These are phyloP conservation scores for Darevskia nairensis DNA, from an alignment of 2,797 vertebrate species.

Conservation along the genomic window DNA sequence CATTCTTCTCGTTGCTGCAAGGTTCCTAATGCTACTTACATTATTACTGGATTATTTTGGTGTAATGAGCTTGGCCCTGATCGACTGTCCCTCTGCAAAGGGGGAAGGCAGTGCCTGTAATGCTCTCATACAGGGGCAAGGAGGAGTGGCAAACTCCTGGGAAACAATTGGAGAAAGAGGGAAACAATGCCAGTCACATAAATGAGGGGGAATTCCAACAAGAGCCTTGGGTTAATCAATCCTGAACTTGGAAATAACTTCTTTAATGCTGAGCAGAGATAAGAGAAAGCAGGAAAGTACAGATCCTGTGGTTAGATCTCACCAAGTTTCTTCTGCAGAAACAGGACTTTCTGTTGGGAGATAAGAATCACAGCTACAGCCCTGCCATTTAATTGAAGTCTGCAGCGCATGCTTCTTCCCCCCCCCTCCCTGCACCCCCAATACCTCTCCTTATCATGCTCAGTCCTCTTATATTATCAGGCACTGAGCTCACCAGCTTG, in stretches of 20 bases:
- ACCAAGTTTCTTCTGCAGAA: neutral
- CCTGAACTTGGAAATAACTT: conserved; percentile 12
- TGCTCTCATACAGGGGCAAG: conserved; percentile 58
- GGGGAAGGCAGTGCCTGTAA: conserved; percentile 52
- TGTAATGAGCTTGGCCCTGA: conserved; percentile 75
- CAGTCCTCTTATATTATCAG: conserved; percentile 25
- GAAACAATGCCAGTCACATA: conserved; percentile 59
- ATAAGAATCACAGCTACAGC: neutral
- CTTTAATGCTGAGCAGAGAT: conserved; percentile 9
- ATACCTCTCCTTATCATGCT: conserved; percentile 26
- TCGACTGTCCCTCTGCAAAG: conserved; percentile 60
- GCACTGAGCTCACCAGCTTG: conserved; percentile 44
- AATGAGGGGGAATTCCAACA: conserved; percentile 50
- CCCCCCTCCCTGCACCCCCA: neutral
- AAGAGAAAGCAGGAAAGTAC: neutral
- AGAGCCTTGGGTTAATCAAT: conserved; percentile 36
- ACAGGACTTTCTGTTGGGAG: neutral
- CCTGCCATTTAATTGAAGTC: conserved; percentile 17
- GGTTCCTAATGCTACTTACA: conserved; percentile 72
- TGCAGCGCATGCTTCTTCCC: neutral
- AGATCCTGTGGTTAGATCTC: neutral
- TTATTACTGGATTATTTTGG: conserved; percentile 74
- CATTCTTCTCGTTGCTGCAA: neutral
- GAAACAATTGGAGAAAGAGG: conserved; percentile 33
- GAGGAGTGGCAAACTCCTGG: conserved; percentile 50